These are phyloP conservation scores for Synanthedon tipuliformis DNA, from an alignment of 2,888 invertebrate genomes.

Conservation along the genomic window DNA sequence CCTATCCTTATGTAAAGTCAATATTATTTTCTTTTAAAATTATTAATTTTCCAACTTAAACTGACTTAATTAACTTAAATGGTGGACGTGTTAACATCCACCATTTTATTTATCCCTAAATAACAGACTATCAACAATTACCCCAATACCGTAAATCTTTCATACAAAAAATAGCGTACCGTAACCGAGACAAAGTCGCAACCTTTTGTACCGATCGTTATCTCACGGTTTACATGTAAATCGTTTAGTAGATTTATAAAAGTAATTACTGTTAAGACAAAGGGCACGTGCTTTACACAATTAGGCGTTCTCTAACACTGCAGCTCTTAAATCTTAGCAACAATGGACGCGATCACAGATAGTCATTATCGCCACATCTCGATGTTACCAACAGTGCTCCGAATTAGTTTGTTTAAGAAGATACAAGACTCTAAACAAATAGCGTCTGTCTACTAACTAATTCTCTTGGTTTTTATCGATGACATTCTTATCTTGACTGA, in stretches of 20 bases:
- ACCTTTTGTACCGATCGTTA: conserved; percentile 33
- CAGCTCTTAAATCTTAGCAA: conserved; percentile 33
- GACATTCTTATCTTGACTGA: too few relatives aligned
- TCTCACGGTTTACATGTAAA: conserved; percentile 33
- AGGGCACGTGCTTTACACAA: conserved; percentile 33
- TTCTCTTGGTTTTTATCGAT: not conserved
- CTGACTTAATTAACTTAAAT: too few relatives aligned
- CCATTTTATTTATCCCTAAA: too few relatives aligned
- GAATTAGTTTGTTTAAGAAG: conserved; percentile 45
- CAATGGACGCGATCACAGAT: conserved; percentile 51
- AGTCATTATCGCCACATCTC: conserved; percentile 40
- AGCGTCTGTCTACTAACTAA: not conserved
- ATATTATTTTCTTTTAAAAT: too few relatives aligned
- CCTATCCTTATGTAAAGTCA: too few relatives aligned
- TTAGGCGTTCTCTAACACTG: conserved; percentile 27
- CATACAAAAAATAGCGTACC: conserved; percentile 5
- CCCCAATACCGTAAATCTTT: not conserved
- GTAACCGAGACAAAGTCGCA: conserved; percentile 33
- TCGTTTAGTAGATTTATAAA: conserved; percentile 50
- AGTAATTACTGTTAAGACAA: conserved; percentile 49
- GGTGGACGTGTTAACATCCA: too few relatives aligned
- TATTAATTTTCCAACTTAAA: too few relatives aligned
- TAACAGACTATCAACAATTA: too few relatives aligned
- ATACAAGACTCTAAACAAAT: not conserved
- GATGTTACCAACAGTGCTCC: conserved; percentile 32